Conservation (phyloP, 2,113 vertebrate genomes). For the Nanger granti region DNA sequence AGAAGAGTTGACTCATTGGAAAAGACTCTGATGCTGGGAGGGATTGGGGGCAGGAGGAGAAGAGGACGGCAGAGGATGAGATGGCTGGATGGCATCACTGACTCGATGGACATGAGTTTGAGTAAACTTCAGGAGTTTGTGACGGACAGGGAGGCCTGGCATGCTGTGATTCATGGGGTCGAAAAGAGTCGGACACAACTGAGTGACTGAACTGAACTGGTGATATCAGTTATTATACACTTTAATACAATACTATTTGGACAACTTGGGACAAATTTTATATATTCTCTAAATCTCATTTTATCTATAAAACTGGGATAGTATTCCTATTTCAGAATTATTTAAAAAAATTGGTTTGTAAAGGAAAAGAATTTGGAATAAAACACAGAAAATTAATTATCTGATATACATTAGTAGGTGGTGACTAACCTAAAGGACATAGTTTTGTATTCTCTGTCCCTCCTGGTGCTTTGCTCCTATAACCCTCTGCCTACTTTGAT, state of each 20-base stretch:
- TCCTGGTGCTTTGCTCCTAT: neutral
- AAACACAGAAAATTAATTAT: neutral
- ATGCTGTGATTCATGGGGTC: accelerated
- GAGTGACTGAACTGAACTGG: too few species aligned
- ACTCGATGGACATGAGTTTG: too few species aligned
- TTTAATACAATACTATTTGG: neutral
- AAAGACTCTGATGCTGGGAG: too few species aligned
- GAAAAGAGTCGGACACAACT: accelerated
- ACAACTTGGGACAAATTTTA: neutral
- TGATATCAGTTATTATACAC: neutral
- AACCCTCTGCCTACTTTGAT: neutral
- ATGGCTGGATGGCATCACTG: too few species aligned
- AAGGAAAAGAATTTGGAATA: neutral
- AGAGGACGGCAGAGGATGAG: too few species aligned
- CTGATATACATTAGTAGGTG: neutral
- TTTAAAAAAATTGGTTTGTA: conserved; percentile 27
- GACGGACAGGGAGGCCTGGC: too few species aligned
- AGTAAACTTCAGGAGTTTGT: too few species aligned
- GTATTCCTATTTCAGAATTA: neutral
- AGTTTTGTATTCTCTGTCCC: neutral
- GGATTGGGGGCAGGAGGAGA: too few species aligned
- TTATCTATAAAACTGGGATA: neutral
- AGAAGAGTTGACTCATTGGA: too few species aligned
- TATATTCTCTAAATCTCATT: neutral
- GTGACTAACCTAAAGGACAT: neutral